Conservation (phyloP, 2,797 vertebrate species). For the Dermochelys coriacea region DNA sequence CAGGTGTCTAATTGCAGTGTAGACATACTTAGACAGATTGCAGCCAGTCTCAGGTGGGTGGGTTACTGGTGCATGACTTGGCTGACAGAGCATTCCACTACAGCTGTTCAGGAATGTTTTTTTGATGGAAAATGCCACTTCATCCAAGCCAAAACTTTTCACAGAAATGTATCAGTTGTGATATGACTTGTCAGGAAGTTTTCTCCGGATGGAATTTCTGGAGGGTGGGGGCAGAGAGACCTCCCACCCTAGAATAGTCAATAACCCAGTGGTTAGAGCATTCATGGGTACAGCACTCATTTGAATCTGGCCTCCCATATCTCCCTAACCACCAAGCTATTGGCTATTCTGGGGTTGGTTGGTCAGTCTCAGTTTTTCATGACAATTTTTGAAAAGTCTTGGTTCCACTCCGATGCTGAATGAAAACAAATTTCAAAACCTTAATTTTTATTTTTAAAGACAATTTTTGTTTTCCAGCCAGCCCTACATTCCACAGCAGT, state of each 20-base stretch:
- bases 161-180: too few relatives aligned
- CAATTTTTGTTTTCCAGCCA: not conserved
- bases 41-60: not conserved
- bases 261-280: not conserved
- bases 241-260: not conserved
- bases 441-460: not conserved
- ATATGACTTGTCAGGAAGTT: too few relatives aligned
- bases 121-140: too few relatives aligned
- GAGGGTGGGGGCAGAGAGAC: too few relatives aligned
- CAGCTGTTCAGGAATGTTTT: too few relatives aligned
- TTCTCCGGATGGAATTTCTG: too few relatives aligned
- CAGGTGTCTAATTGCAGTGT: not conserved
- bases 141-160: too few relatives aligned
- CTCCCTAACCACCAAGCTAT: not conserved
- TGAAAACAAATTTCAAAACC: not conserved
- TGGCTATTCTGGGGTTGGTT: not conserved
- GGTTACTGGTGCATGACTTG: not conserved
- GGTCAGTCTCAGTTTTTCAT: not conserved
- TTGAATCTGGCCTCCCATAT: not conserved
- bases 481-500: not conserved
- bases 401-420: not conserved
- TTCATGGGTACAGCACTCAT: not conserved
- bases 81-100: too few relatives aligned
- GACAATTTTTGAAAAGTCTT: not conserved
- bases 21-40: not conserved